Base-by-base conservation (phyloP, 2,797 vertebrate species). In the Eospalax fontanierii region DNA sequence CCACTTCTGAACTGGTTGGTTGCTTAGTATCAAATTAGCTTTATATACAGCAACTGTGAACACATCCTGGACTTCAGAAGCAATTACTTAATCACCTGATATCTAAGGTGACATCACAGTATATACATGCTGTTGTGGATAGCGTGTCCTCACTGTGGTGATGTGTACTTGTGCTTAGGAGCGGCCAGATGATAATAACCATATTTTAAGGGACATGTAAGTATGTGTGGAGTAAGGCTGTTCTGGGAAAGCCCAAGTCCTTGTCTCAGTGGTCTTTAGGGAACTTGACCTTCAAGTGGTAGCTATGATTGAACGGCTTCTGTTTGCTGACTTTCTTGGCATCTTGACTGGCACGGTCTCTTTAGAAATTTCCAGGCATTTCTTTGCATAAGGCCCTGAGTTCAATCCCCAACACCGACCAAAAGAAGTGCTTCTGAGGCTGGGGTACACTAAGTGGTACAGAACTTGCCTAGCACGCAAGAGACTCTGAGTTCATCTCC, bases 21-120 rank as follows among this genome's bases (percentile, higher is more conserved):
- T 46, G 66, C 66, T 80, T 91, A 50, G 63, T 71, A 93, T 90
- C 66, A 71, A 84, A 73, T 66, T n/a, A 80, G 66, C 35, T 59
- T 19, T 21, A 28, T 19, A 30, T 66, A 95, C 46, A 21, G 73
- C 63, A 68, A 66, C 16, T 91, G 11, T 71, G 90, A 81, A n/a
- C 15, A 54, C 46, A 78, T 22, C 28, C 18, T 50, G 33, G 43
- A 33, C 38, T 76, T 74, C 19, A 40, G 71, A 33, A 38, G n/a
- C 33, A 33, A 50, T 43, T 18, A 54, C 9, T 28, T 43, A 65
- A 30, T 68, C 22, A 54, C 79, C 22, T 70, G 15, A 1, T 24
- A 6, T 81, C 5, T 35, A 43, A 88, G 11, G 66, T 89, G 59
- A 74, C 33, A 26, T 54, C 61, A 59, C 0, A 21, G 22, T 22